Evolutionary conservation across 2,113 vertebrate species (phyloP).

Genomic region (Lepisosteus osseus): DNA sequence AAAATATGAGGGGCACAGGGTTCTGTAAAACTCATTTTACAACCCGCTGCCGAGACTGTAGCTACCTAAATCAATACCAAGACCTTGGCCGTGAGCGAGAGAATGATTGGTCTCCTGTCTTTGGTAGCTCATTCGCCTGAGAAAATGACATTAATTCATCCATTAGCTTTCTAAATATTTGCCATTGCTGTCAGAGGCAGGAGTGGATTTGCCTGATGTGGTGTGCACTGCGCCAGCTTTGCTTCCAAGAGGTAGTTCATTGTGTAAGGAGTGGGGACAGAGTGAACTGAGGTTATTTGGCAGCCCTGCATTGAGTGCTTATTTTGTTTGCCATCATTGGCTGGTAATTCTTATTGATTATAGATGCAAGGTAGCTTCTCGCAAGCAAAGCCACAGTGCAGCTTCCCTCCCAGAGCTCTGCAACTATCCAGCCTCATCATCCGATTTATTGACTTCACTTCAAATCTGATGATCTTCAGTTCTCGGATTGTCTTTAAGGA

Average conservation of each 20-base stretch:
- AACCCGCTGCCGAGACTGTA: conserved; percentile 4
- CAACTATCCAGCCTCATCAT: too few relatives aligned
- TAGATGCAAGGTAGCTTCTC: conserved; percentile 13
- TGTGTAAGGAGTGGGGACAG: background rate
- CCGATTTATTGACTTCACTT: conserved; percentile 6
- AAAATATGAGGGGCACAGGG: conserved; percentile 12
- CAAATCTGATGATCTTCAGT: background rate
- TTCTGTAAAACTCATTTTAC: conserved; percentile 6
- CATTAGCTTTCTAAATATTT: conserved; percentile 34
- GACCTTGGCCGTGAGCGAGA: conserved; percentile 6
- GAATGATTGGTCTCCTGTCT: conserved; percentile 4
- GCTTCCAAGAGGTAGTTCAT: background rate
- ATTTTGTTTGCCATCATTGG: conserved; percentile 1
- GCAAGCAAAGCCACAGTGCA: background rate
- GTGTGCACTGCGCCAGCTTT: conserved; percentile 5
- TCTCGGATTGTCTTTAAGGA: background rate
- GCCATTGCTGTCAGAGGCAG: background rate
- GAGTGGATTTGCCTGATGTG: conserved; percentile 6
- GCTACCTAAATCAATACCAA: conserved; percentile 14
- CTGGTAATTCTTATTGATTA: conserved; percentile 33
- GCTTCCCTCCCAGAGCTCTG: background rate
- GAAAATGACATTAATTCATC: conserved; percentile 24
- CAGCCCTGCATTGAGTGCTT: conserved; percentile 25
- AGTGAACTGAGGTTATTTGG: background rate
- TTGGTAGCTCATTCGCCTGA: conserved; percentile 9